These are phyloP conservation scores for Eulemur albifrons DNA, from an alignment of 2,797 vertebrate species.

Conservation along the genomic window DNA sequence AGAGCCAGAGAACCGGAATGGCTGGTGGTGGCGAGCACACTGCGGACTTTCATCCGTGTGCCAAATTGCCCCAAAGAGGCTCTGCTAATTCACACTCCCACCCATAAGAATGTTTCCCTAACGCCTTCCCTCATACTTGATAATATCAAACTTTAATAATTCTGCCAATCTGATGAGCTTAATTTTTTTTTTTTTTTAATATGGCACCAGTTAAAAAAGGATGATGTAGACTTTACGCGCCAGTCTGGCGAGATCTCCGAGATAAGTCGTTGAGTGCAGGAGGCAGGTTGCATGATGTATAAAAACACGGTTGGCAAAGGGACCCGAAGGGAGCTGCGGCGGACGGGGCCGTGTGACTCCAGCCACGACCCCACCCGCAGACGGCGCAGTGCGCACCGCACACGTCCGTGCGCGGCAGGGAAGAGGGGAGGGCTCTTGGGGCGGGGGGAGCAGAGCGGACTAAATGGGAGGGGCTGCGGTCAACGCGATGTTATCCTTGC, in stretches of 20 bases:
- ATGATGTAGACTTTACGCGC: fast-evolving
- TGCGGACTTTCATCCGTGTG: neutral
- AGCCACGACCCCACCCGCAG: fast-evolving
- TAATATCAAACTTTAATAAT: neutral
- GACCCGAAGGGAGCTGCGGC: fast-evolving
- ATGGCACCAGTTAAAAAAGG: constrained; percentile 18
- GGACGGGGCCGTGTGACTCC: fast-evolving
- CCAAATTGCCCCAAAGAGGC: neutral
- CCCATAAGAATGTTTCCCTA: neutral
- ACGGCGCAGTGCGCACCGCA: no score
- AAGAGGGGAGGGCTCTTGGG: fast-evolving
- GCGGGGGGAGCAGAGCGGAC: neutral
- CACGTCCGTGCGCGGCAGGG: neutral
- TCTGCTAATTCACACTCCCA: neutral
- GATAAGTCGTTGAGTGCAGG: fast-evolving
- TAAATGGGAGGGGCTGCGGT: fast-evolving
- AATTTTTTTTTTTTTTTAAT: neutral
- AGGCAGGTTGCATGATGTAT: neutral
- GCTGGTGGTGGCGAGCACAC: fast-evolving
- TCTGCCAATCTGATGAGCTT: neutral
- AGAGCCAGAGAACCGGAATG: fast-evolving
- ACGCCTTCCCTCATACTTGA: neutral
- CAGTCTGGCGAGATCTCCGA: neutral
- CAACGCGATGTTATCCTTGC: fast-evolving
- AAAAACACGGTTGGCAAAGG: fast-evolving